Conservation (phyloP, 2,888 invertebrate genomes). For the Euzophera pinguis region DNA sequence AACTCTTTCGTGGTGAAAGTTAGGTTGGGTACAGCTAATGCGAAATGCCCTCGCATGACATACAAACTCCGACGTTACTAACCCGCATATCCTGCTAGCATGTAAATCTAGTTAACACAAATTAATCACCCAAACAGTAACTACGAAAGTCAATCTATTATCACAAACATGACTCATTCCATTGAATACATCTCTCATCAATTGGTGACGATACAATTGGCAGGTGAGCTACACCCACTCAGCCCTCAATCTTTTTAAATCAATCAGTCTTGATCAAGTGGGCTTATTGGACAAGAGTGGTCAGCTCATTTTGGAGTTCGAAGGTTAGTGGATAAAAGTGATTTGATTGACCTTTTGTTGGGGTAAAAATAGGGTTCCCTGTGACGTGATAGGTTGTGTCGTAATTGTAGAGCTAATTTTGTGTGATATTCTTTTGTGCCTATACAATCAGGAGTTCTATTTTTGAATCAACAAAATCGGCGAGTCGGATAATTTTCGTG, state of each 20-base stretch:
- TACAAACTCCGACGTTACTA: too few relatives aligned
- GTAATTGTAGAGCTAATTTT: too few relatives aligned
- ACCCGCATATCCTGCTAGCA: too few relatives aligned
- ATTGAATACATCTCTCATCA: constrained; percentile 8
- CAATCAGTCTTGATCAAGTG: neutral
- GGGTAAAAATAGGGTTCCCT: constrained; percentile 2
- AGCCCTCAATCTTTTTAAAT: constrained; percentile 4
- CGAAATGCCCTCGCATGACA: too few relatives aligned
- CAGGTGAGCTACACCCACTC: neutral
- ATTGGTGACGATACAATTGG: constrained; percentile 4
- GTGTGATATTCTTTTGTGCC: too few relatives aligned
- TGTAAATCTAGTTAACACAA: neutral
- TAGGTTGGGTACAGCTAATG: too few relatives aligned
- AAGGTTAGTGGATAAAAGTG: constrained; percentile 6
- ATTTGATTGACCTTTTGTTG: neutral
- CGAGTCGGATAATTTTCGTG: too few relatives aligned
- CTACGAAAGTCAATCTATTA: neutral
- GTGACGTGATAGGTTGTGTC: neutral
- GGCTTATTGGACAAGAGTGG: neutral
- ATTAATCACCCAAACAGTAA: neutral
- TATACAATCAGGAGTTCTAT: too few relatives aligned
- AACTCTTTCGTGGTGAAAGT: too few relatives aligned
- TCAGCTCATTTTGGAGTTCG: neutral
- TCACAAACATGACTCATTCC: neutral
- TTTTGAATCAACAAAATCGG: too few relatives aligned